Percentiles rank a stretch among this genome's conserved stretches.
phyloP scores from a whole-genome alignment of 1,140 invertebrate species.

The Papilio dardanus region DNA sequence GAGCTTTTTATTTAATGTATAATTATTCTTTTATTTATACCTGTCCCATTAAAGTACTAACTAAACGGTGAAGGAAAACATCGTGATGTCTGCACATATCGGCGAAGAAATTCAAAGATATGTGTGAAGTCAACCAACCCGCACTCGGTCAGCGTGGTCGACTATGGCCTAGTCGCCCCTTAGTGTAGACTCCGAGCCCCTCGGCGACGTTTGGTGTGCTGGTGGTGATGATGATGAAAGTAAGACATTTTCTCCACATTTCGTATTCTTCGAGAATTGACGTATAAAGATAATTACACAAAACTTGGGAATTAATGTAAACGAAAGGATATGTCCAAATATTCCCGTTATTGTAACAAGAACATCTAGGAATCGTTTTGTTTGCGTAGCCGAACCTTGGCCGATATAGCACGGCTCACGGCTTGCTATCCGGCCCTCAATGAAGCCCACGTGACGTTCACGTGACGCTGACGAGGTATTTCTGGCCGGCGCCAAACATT shows the following conservation, averaged over 20 bases:
- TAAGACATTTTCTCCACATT: too few species aligned
- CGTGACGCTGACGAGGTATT: conserved; percentile 14
- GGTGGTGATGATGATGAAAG: too few species aligned
- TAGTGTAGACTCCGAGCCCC: too few species aligned
- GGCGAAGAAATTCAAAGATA: too few species aligned
- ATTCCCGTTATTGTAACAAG: not conserved
- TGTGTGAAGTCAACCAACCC: too few species aligned
- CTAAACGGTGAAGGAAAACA: not conserved
- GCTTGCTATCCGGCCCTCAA: not conserved
- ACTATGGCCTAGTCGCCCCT: too few species aligned
- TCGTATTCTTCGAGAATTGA: too few species aligned
- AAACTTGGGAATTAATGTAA: not conserved
- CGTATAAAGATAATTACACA: too few species aligned
- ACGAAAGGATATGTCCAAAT: not conserved
- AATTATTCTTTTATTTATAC: not conserved
- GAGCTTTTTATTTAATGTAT: not conserved
- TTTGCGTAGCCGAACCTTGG: conserved; percentile 8
- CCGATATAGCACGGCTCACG: not conserved
- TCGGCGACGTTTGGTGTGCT: too few species aligned
- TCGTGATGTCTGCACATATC: too few species aligned
- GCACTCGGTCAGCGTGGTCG: too few species aligned
- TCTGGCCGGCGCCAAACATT: conserved; percentile 11
- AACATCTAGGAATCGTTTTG: not conserved
- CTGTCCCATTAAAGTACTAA: not conserved
- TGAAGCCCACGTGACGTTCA: conserved; percentile 7